Evolutionary conservation across 2,888 invertebrate species (phyloP), one percentile per base, ranked within the genome.

Genomic region (Operophtera brumata): DNA sequence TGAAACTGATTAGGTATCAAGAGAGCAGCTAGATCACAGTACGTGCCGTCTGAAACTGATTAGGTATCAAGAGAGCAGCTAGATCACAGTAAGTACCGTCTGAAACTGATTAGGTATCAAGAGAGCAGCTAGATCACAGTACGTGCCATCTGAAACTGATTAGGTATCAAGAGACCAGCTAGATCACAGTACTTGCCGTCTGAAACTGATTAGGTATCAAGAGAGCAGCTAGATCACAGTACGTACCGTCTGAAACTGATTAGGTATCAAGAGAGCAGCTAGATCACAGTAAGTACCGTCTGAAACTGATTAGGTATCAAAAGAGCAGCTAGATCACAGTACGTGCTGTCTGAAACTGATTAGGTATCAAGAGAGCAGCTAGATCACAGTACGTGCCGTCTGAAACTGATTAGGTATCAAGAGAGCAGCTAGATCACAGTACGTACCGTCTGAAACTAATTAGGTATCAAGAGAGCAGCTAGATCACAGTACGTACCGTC

Each of bases 21-120:
- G 43, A 14, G 41, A 45, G 8, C 30, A 52, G 45, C 35, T 46
- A 13, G 13, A 13, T 34, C n/a, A n/a, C n/a, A n/a, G n/a, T n/a
- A n/a, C n/a, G n/a, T n/a, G n/a, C n/a, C n/a, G n/a, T n/a, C 30
- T 10, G 20, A 20, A 20, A 20, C 20, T 52, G 30, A 36, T 43
- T 42, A 25, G 12, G 12, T 13, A 34, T 8, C 1, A 34, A 50
- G 43, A 14, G 41, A 45, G 8, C 30, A 52, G 45, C 35, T 46
- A 13, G 13, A 13, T 34, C n/a, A n/a, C n/a, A n/a, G n/a, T n/a
- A n/a, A n/a, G n/a, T n/a, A n/a, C n/a, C n/a, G n/a, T n/a, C 30
- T 10, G 20, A 20, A 20, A 20, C 20, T 52, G 30, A 36, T 43
- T 42, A 25, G 12, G 12, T 13, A 34, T 8, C 1, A 34, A 50